Evolutionary conservation across 2,113 vertebrate genomes (phyloP), one percentile per base, ranked within the genome.

Genomic region (Platichthys flesus): DNA sequence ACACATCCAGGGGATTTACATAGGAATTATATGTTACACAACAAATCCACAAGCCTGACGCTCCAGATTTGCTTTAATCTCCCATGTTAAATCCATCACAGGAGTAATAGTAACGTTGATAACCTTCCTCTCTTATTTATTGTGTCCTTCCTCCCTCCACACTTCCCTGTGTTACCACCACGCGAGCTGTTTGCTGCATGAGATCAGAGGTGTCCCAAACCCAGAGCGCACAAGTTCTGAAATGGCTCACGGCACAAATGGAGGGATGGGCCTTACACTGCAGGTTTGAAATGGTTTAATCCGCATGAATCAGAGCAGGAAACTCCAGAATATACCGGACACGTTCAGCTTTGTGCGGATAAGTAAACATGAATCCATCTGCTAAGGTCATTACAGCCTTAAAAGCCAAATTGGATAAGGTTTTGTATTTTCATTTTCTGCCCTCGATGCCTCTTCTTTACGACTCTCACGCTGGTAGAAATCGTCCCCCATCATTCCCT

Each of bases 1-100:
- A 61, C 72, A 71, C 55, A 52, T 35, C 57, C 28, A 13, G 40
- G 12, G 85, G 90, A 86, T 90, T 88, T 83, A 69, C 49, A 51
- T 54, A 21, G 83, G 83, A 88, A 78, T 89, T 82, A 86, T 49
- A 67, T 9, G 67, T 92, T 92, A 90, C 80, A 90, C 89, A 92
- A 92, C 88, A 89, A 76, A 90, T 90, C 83, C 85, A 89, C 78
- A 59, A 28, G 26, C 28, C n/a, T 67, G 60, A 66, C 18, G 70
- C 35, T 82, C 71, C 71, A 83, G 88, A 78, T 89, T 81, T 82
- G 74, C 75, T 84, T 73, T 90, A 89, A 89, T 91, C 85, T 88
- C 2, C n/a, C 73, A 18, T 49, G 55, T 72, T 74, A 82, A 83
- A 62, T 47, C 84, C 82, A 81, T 74, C 71, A 66, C 67, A 71